These are phyloP conservation scores for Natator depressus DNA, from an alignment of 2,113 vertebrate genomes.

Conservation along the genomic window DNA sequence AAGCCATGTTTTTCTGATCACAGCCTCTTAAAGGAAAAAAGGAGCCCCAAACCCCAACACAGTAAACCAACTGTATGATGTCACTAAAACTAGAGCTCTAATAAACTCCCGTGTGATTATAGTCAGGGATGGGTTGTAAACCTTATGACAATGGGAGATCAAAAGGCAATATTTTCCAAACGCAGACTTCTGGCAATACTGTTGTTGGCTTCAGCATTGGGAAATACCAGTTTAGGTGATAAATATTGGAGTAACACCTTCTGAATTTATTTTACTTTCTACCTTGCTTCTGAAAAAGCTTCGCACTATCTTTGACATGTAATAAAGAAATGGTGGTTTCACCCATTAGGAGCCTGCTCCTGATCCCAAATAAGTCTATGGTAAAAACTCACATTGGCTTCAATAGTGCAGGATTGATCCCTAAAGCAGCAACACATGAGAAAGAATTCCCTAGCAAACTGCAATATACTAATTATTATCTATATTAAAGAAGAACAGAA, in stretches of 20 bases:
- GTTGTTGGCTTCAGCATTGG: neutral
- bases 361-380: neutral
- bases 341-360: neutral
- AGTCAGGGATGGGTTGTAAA: neutral
- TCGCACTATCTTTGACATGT: constrained; percentile 18
- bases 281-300: constrained; percentile 1
- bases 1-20: constrained; percentile 78
- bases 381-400: constrained; percentile 18
- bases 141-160: neutral
- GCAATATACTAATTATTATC: neutral
- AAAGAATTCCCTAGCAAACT: constrained; percentile 25
- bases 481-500: constrained; percentile 6
- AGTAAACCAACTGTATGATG: neutral
- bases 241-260: neutral
- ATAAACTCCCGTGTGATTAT: neutral
- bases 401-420: constrained; percentile 5
- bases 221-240: neutral
- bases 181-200: neutral
- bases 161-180: neutral
- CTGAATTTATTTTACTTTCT: constrained; percentile 10
- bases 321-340: constrained; percentile 38
- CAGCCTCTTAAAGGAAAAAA: constrained; percentile 73
- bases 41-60: constrained; percentile 50
- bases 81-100: neutral
- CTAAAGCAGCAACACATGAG: neutral